phyloP scores from a whole-genome alignment of 2,113 vertebrate genomes.

The Pionites leucogaster region DNA sequence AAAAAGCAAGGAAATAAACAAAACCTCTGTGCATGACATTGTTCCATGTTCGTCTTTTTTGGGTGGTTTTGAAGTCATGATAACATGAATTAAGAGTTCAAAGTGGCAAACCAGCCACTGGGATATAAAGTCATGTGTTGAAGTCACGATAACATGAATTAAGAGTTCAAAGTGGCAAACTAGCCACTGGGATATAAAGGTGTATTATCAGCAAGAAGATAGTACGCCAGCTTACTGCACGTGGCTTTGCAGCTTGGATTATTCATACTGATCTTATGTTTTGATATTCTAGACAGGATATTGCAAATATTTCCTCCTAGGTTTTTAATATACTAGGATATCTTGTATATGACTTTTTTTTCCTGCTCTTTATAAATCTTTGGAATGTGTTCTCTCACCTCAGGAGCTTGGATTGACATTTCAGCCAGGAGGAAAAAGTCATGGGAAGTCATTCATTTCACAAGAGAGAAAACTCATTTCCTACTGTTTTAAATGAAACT shows the following conservation, averaged over 20 bases:
- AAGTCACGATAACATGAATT: constrained; percentile 33
- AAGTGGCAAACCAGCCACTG: background rate
- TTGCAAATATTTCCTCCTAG: constrained; percentile 54
- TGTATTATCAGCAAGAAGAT: background rate
- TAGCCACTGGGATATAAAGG: background rate
- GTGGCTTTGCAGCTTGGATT: background rate
- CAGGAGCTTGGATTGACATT: background rate
- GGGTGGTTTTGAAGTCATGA: constrained; percentile 20
- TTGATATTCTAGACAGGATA: constrained; percentile 68
- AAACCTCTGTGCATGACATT: background rate
- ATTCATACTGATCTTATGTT: background rate
- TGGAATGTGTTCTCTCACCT: background rate
- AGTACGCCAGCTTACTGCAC: background rate
- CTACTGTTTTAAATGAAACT: background rate
- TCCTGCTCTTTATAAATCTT: background rate
- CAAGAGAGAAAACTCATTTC: constrained; percentile 4
- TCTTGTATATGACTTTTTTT: background rate
- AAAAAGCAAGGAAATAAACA: background rate
- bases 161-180: constrained; percentile 8
- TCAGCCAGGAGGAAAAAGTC: constrained; percentile 30
- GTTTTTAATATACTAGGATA: constrained; percentile 59
- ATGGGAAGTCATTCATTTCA: background rate
- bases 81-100: constrained; percentile 35
- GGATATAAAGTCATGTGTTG: background rate
- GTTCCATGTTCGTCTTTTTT: background rate